phyloP scores from a whole-genome alignment of 1,140 invertebrate genomes.

The Musca vetustissima region DNA sequence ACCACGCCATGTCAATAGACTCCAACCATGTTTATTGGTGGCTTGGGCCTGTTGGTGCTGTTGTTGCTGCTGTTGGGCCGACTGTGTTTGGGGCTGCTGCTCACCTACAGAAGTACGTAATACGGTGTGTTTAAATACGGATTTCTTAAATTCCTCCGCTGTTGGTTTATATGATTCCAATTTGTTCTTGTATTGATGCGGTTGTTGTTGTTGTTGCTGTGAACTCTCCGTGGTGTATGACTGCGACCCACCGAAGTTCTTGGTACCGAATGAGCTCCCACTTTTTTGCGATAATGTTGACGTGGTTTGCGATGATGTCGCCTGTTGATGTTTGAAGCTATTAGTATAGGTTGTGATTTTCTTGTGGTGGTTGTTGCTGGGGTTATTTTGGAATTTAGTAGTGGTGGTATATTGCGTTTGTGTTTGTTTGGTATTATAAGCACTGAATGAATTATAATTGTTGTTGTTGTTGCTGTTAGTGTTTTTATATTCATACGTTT shows the following conservation, averaged over 20 bases:
- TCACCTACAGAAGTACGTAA: conserved; percentile 46
- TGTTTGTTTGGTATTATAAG: conserved; percentile 42
- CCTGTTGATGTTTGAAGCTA: conserved; percentile 31
- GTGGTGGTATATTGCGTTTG: conserved; percentile 42
- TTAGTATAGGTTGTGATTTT: conserved; percentile 24
- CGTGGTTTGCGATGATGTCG: conserved; percentile 25
- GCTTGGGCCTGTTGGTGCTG: conserved; percentile 24
- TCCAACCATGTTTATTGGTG: conserved; percentile 43
- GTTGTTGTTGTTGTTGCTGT: conserved; percentile 37
- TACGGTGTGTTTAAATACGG: conserved; percentile 51
- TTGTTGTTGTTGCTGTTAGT: conserved; percentile 29
- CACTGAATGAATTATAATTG: conserved; percentile 24
- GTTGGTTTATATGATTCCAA: conserved; percentile 47
- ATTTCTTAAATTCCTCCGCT: conserved; percentile 47
- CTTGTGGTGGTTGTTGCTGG: not conserved
- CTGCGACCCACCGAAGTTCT: conserved; percentile 35
- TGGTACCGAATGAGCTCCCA: conserved; percentile 17
- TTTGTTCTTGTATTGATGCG: conserved; percentile 41
- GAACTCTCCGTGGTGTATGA: conserved; percentile 35
- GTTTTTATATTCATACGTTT: conserved; percentile 53
- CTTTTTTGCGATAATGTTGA: conserved; percentile 26
- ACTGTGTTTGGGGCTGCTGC: conserved; percentile 3
- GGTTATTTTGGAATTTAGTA: conserved; percentile 8
- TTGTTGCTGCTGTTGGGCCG: too few relatives aligned
- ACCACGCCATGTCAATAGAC: conserved; percentile 49